Base-by-base conservation (phyloP, 2,797 vertebrate species). In the Parauchenoglanis punctatus region DNA sequence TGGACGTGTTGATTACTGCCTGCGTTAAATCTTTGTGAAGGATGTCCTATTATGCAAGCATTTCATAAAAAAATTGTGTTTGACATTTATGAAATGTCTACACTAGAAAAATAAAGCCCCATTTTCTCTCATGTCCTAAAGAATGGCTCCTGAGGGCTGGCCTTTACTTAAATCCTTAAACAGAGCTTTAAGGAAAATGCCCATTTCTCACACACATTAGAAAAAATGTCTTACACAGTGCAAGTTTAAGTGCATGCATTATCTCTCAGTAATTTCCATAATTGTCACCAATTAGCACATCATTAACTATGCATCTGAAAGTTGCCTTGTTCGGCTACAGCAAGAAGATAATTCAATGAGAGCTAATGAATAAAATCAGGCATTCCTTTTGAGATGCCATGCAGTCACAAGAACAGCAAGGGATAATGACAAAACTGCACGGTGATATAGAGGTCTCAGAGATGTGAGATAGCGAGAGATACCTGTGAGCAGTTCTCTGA, bases 401-500 rank as follows among this genome's bases (percentile, higher is more conserved):
- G n/a, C 13, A 0, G 23, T 76, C 46, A 28, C 18, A 10, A 20
- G 15, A 78, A 17, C 28, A 15, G 49, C 17, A 7, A 75, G 28
- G 17, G 54, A 58, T 58, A 18, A 56, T 31, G n/a, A 56, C 23
- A 31, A 7, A 81, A 63, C n/a, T n/a, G n/a, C 59, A 49, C 18
- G 11, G 59, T 46, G 59, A 65, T 46, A 46, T 23, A 25, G 11
- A 40, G 11, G 56, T 7, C 31, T 12, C 17, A 81, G 56, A 44
- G 28, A 40, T 11, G 28, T 12, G 17, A 78, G 52, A 81, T 15
- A 15, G 20, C 0, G 1, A 81, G 40, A 20, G 11, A 18, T 84
- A 99, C 99, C 99, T 96, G 99, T 99, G 91, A 99, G 98, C 92
- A 99, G 96, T 94, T 99, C 99, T 92, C 97, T 95, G 93, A 99